Evolutionary conservation across 2,888 invertebrate genomes (phyloP), one percentile per base, ranked within the genome.

Genomic region (Nebria brevicollis): DNA sequence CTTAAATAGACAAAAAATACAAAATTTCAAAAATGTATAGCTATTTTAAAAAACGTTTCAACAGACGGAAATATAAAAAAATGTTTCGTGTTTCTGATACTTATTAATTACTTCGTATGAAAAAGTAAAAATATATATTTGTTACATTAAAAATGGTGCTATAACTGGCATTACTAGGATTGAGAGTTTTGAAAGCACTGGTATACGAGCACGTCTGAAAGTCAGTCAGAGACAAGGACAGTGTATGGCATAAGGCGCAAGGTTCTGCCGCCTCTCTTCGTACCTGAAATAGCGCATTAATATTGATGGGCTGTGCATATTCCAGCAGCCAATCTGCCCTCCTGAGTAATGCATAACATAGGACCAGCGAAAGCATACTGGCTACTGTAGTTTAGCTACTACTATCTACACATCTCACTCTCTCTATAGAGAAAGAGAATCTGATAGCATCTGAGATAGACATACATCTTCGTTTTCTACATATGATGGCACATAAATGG

Each of bases 241-340:
- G 54, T 2, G 54, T 13, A 54, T 8, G 13, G 11, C 54, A 54
- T 54, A 54, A 8, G 54, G 54, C 54, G 54, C 54, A 54, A 54
- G 54, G 13, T 11, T 1, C 54, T 7, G 54, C 54, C 54, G 11
- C 11, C 8, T 13, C 8, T 8, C 54, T 42, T 15, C 83, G 83
- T 83, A 83, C 83, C 83, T 82, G 82, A 83, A 83, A 84, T 86
- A 86, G 85, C 85, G 85, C 86, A 87, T 88, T 87, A 88, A 88
- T 87, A 87, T 87, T 87, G 87, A 87, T 87, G 87, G 86, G 84
- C 85, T 83, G 87, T 88, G 88, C 88, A 88, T 88, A 87, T 87
- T 88, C 86, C 85, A 88, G 87, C 85, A 88, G 87, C 87, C 87
- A 88, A 88, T 88, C 88, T 88, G 86, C 83, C 85, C 87, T 87